Evolutionary conservation across 35 echinoderm and acorn worm species (phyloP), one percentile per base, ranked within the genome.

Genomic region (Anneissia japonica): DNA sequence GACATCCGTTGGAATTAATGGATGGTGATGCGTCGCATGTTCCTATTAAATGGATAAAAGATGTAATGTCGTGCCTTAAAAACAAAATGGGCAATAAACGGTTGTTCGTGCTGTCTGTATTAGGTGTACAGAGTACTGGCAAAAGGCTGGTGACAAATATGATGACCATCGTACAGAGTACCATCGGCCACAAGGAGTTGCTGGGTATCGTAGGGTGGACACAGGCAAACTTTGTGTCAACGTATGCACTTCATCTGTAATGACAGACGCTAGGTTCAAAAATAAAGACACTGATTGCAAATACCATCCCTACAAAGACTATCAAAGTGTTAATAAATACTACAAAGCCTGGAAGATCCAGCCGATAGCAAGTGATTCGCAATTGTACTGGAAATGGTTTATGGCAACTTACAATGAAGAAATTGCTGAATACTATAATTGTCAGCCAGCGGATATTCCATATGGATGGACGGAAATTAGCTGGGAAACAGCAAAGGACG

Each of bases 371-470:
- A 64, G 9, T 16, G 21, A 9, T 23, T 19, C 51, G 26, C 51
- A 64, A 26, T 26, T 64, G 41, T 87, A 87, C 74, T 87, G 86
- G 86, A 87, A 87, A 78, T 87, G 86, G 86, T 76, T 87, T 1
- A 64, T 64, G 51, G 51, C 51, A 64, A 64, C 11, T 19, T 64
- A 64, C 51, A 64, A 64, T 23, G 26, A 26, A 2, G 51, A 64
- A 64, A 9, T 64, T 64, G 51, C 51, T 64, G 19, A 64, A 64
- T 23, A 23, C 51, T 64, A 64, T 64, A 23, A 64, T 64, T 9
- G 9, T 64, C 11, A 64, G 21, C 1, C 11, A 26, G 51, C 51
- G 2, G 51, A 64, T 64, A 64, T 64, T 64, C 51, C 51, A 16
- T 2, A 26, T 16, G 51, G 51, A 64, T 64, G 51, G 51, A 64